Base-by-base conservation (phyloP, 1,140 invertebrate species). In the Steinernema feltiae region DNA sequence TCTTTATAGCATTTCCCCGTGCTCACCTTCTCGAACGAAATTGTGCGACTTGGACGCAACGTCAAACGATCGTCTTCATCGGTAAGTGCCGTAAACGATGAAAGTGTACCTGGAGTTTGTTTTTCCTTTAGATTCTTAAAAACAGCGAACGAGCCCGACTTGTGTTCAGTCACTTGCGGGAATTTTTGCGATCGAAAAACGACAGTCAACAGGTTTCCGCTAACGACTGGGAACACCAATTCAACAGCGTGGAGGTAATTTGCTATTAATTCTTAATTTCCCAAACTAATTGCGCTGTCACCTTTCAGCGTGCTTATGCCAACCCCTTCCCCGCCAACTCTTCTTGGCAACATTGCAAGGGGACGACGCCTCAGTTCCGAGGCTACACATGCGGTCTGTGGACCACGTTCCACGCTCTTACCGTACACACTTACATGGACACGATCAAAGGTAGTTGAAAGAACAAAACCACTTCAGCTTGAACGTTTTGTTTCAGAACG, bases 341-440 rank as follows among this genome's bases (percentile, higher is more conserved):
- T n/a, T 88, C 89, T 30, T 98, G 93, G 92, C 88, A 92, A 70
- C 92, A 91, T 15, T 99, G 97, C 86, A 89, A 89, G 81, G 93
- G 94, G 3, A 94, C 92, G 83, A 87, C 89, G 53, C 86, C 91
- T 0, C 88, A 89, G 63, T 89, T 86, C 79, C 90, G 96, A 69
- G 94, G 95, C n/a, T 98, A 94, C 86, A 93, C 95, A 0, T 99
- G 97, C 88, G 92, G 93, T 0, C 87, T 99, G 18, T 99, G 97
- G 97, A 92, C 91, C 35, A 88, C 96, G 75, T 99, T 98, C 86
- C 97, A 99, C 85, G 93, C 92, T 53, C 87, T 99, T 29, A 94
- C 93, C 12, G 92, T 97, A 0, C 92, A 92, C 85, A 87, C 88
- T 27, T 91, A 92, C 69, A 90, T 90, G 0, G 87, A 88, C 17